Conservation (phyloP, 2,797 vertebrate genomes). For the Salmo trutta region DNA sequence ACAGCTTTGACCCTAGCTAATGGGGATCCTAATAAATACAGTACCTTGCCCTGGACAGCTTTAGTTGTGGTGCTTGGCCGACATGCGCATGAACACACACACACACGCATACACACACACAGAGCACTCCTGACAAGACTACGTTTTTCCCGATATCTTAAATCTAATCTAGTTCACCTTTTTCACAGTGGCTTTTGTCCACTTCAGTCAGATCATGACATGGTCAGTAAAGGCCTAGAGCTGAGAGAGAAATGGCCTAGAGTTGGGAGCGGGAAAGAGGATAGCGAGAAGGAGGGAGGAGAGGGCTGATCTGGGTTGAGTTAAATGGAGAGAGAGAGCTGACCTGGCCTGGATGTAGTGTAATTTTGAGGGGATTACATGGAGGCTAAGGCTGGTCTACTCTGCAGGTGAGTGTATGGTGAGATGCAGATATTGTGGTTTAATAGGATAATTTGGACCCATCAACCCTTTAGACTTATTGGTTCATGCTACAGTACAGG, state of each 20-base stretch:
- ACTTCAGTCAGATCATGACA: background rate
- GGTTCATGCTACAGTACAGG: background rate
- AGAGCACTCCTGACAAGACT: background rate
- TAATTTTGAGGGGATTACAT: conserved; percentile 4
- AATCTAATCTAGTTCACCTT: background rate
- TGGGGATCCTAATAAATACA: no score
- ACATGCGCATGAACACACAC: background rate
- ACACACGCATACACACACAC: no score
- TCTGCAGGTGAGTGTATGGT: no score
- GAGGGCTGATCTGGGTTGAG: background rate
- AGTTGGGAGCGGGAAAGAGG: background rate
- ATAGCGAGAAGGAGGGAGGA: background rate
- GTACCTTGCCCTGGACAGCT: background rate
- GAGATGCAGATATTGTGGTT: background rate
- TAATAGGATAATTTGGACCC: background rate
- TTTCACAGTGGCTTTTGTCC: background rate
- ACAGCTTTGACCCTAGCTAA: no score
- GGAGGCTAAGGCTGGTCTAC: background rate
- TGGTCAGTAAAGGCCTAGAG: background rate
- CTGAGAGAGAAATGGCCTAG: background rate
- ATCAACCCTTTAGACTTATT: background rate
- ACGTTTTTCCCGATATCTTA: background rate
- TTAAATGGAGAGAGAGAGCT: background rate
- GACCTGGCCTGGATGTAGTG: background rate
- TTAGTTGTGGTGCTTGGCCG: background rate